phyloP scores from a whole-genome alignment of 2,113 vertebrate genomes.

The Irena cyanogastra region DNA sequence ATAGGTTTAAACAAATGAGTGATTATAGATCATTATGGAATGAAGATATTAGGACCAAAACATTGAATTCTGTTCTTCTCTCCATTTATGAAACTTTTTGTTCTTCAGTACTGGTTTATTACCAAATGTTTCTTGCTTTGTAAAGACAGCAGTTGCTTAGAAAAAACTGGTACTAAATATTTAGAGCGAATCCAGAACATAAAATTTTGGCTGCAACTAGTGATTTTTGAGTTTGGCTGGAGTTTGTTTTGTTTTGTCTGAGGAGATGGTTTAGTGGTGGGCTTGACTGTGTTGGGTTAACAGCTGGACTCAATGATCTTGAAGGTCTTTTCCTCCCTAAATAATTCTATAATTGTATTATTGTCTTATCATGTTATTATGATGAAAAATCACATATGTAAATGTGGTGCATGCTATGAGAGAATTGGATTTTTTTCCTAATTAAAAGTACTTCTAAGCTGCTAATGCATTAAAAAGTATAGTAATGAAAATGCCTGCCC shows the following conservation, averaged over 20 bases:
- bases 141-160: not conserved
- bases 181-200: not conserved
- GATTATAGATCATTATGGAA: not conserved
- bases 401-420: not conserved
- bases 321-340: not conserved
- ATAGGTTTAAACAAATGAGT: not conserved
- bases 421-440: not conserved
- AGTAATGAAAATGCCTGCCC: not conserved
- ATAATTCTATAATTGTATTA: not conserved
- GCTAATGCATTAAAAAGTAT: not conserved
- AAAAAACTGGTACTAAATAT: not conserved
- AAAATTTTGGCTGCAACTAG: not conserved
- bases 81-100: not conserved
- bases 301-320: not conserved
- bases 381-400: not conserved
- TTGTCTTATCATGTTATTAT: not conserved
- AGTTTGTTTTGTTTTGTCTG: not conserved
- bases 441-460: not conserved
- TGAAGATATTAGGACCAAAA: not conserved
- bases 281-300: not conserved
- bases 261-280: not conserved
- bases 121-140: not conserved
- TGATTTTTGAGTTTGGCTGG: not conserved
- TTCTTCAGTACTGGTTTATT: not conserved
- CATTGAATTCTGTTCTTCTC: not conserved